phyloP scores from a whole-genome alignment of 2,888 invertebrate genomes.

The Loripinus fragilis region DNA sequence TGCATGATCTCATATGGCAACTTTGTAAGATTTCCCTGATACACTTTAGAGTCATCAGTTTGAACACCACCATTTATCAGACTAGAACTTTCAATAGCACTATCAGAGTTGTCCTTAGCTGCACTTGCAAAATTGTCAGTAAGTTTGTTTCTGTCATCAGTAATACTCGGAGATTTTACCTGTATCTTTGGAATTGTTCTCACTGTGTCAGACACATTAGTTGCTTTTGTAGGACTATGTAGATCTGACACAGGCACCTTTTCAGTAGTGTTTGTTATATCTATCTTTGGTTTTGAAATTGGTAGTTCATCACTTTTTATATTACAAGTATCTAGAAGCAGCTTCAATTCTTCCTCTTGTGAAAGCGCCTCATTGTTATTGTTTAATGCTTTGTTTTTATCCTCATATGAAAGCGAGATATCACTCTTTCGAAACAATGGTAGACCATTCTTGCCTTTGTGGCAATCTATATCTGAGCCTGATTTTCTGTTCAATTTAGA shows the following conservation, averaged over 20 bases:
- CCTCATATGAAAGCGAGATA: background rate
- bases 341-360: background rate
- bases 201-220: constrained; percentile 51
- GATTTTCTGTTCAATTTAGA: constrained; percentile 13
- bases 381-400: background rate
- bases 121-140: constrained; percentile 26
- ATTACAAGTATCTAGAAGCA: background rate
- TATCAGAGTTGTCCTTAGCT: constrained; percentile 26
- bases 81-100: constrained; percentile 2
- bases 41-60: background rate
- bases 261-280: background rate
- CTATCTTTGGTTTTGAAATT: background rate
- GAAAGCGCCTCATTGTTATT: background rate
- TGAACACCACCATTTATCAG: background rate
- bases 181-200: constrained; percentile 43
- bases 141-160: constrained; percentile 31
- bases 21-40: background rate
- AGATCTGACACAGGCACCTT: background rate
- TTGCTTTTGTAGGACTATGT: constrained; percentile 25
- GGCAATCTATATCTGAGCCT: background rate
- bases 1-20: background rate
- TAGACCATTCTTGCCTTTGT: too few relatives aligned
- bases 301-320: background rate
- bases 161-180: background rate
- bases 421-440: background rate